phyloP scores from a whole-genome alignment of 2,888 invertebrate species.

The Ypsolopha sequella region DNA sequence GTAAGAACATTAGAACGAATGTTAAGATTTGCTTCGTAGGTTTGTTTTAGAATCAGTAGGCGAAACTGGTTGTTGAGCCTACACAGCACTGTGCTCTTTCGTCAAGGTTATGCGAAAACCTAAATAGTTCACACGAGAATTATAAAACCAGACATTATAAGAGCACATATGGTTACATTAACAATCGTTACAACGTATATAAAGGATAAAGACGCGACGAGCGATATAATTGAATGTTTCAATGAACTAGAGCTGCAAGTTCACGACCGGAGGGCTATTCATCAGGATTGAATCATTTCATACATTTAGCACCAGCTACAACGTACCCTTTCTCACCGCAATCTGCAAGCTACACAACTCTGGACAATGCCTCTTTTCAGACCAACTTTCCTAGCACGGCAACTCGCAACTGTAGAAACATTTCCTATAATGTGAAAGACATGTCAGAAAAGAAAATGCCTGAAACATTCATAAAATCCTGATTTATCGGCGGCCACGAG shows the following conservation, averaged over 20 bases:
- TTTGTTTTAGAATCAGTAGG: too few species aligned
- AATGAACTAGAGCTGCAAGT: constrained; percentile 32
- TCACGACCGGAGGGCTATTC: constrained; percentile 31
- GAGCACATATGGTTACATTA: too few species aligned
- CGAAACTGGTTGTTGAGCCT: too few species aligned
- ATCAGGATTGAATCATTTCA: constrained; percentile 25
- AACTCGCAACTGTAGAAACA: background rate
- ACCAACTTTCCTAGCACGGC: background rate
- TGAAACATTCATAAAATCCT: background rate
- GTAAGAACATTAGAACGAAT: too few species aligned
- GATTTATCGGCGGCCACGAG: background rate
- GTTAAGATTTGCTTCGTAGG: too few species aligned
- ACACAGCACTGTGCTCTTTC: too few species aligned
- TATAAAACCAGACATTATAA: too few species aligned
- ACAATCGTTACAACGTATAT: too few species aligned
- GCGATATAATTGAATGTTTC: constrained; percentile 32
- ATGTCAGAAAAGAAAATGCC: background rate
- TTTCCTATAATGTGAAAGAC: background rate
- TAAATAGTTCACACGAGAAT: too few species aligned
- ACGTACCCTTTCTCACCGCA: background rate
- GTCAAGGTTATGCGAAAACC: too few species aligned
- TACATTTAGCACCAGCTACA: background rate
- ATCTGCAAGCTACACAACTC: background rate
- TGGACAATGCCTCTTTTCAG: background rate
- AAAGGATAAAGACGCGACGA: background rate